Evolutionary conservation across 2,888 invertebrate genomes (phyloP).

Genomic region (Netelia inedita): DNA sequence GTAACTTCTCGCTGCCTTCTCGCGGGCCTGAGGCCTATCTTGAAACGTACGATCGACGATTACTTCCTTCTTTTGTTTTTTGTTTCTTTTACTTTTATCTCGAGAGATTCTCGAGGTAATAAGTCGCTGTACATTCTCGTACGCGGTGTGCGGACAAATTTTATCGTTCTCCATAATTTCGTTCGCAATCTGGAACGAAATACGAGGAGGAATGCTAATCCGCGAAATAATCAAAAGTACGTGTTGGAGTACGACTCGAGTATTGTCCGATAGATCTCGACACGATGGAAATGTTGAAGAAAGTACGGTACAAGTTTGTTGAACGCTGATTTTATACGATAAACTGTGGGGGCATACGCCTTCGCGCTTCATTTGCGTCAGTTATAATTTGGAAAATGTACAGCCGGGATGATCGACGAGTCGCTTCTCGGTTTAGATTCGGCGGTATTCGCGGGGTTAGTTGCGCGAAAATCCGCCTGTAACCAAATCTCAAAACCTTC

Average conservation of each 20-base stretch:
- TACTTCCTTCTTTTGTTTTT: constrained; percentile 12
- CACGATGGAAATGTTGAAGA: not conserved
- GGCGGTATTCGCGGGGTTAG: not conserved
- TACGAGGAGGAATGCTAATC: too few relatives aligned
- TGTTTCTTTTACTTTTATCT: constrained; percentile 25
- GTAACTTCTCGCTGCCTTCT: not conserved
- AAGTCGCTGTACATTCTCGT: not conserved
- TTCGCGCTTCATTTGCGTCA: not conserved
- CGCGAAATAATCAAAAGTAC: not conserved
- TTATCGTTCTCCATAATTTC: not conserved
- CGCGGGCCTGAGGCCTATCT: not conserved
- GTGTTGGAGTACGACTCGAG: too few relatives aligned
- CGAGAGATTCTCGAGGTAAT: constrained; percentile 1
- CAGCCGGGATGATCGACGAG: constrained; percentile 12
- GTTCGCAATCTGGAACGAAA: not conserved
- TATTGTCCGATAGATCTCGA: not conserved
- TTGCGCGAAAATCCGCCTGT: not conserved
- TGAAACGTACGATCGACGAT: not conserved
- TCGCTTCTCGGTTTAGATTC: not conserved
- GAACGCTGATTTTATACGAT: not conserved
- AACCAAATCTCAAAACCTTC: constrained; percentile 9
- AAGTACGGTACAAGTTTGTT: not conserved
- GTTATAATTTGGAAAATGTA: constrained; percentile 4
- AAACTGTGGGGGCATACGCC: not conserved
- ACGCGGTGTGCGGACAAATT: constrained; percentile 3